These are phyloP conservation scores for Apamea sordens DNA, from an alignment of 2,888 invertebrate species.

Conservation along the genomic window DNA sequence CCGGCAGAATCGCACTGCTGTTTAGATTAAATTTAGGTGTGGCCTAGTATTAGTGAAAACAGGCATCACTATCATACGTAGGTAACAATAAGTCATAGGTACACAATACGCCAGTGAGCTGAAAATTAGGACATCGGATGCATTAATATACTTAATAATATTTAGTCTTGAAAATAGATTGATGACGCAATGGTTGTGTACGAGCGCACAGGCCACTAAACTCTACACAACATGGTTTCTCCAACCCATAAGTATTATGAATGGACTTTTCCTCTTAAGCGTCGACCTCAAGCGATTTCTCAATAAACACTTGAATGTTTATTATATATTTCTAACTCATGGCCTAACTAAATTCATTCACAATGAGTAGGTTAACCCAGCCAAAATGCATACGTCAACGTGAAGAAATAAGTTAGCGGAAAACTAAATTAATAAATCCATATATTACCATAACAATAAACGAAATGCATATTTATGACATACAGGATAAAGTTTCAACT, in stretches of 20 bases:
- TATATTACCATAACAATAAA: background rate
- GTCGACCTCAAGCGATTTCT: slow-evolving; percentile 15
- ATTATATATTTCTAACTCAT: slow-evolving; percentile 3
- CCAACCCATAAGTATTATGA: slow-evolving; percentile 36
- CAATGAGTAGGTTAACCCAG: background rate
- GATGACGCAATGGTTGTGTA: slow-evolving; percentile 17
- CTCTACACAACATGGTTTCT: slow-evolving; percentile 36
- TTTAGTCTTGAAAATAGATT: slow-evolving; percentile 14
- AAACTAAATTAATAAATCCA: slow-evolving; percentile 2
- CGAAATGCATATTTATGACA: background rate
- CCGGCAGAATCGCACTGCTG: no score
- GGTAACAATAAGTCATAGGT: slow-evolving; percentile 4
- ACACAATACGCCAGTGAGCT: background rate
- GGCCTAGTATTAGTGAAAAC: background rate
- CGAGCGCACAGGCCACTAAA: background rate
- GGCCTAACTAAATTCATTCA: background rate
- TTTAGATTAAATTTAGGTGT: background rate
- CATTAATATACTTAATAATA: slow-evolving; percentile 15
- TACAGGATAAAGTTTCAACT: slow-evolving; percentile 24
- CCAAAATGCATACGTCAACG: slow-evolving; percentile 7
- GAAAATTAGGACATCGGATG: slow-evolving; percentile 16
- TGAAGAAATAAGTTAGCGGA: background rate
- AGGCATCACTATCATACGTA: background rate
- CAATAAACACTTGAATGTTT: slow-evolving; percentile 21
- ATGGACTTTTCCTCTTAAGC: slow-evolving; percentile 42